A percentile compares a stretch with the other conserved stretches of the same genome.
Conservation (phyloP, 2,797 vertebrate genomes). For the Novumbra hubbsi region DNA sequence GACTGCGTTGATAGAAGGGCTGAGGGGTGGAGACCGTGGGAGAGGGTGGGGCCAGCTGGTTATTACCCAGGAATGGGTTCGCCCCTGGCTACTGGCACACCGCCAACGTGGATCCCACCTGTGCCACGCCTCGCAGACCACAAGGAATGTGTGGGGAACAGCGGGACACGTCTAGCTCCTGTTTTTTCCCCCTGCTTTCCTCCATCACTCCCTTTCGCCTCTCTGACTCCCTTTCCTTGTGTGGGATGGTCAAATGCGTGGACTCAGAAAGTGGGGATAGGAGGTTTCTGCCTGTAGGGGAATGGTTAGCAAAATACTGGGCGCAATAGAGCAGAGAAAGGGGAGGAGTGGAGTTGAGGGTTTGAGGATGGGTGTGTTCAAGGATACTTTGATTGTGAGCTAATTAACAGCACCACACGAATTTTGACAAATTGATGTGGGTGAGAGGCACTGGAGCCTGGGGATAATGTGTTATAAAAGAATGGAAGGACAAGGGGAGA, state of each 20-base stretch:
- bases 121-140: slow-evolving; percentile 74
- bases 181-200: too few relatives aligned
- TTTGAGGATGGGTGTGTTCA: background rate
- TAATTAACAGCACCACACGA: slow-evolving; percentile 38
- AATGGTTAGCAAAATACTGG: background rate
- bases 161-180: slow-evolving; percentile 18
- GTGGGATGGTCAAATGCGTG: slow-evolving; percentile 9
- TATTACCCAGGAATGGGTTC: slow-evolving; percentile 67
- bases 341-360: background rate
- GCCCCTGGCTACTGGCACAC: slow-evolving; percentile 42
- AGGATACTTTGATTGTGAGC: slow-evolving; percentile 26
- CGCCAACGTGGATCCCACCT: slow-evolving; percentile 65
- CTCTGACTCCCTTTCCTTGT: background rate
- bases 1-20: slow-evolving; percentile 17
- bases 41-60: slow-evolving; percentile 47
- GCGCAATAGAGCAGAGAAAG: background rate
- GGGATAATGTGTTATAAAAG: slow-evolving; percentile 30
- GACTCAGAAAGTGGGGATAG: slow-evolving; percentile 40
- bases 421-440: slow-evolving; percentile 42
- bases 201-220: background rate
- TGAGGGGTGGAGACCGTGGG: slow-evolving; percentile 33
- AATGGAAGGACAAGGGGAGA: slow-evolving; percentile 4
- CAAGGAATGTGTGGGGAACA: slow-evolving; percentile 72
- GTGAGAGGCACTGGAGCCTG: slow-evolving; percentile 19
- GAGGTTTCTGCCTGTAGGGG: slow-evolving; percentile 29